These are phyloP conservation scores for Triops longicaudatus DNA, from an alignment of 1,140 invertebrate species.

Conservation along the genomic window DNA sequence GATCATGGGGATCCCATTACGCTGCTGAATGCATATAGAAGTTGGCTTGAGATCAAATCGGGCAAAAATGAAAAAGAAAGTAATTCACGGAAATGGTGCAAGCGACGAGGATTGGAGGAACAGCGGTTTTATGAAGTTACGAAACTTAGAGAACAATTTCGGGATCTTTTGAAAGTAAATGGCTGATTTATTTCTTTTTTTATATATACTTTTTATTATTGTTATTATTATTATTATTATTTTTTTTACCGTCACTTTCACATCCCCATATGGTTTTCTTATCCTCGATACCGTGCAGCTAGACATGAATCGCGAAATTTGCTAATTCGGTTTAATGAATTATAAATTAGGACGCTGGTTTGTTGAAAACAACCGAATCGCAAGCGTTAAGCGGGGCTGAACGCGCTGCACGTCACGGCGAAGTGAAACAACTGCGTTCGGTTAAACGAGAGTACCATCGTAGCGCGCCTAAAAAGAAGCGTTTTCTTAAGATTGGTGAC, in stretches of 20 bases:
- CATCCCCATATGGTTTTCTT: too few relatives aligned
- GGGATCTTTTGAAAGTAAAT: slow-evolving; percentile 64
- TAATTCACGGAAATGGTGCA: slow-evolving; percentile 70
- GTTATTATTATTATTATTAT: too few relatives aligned
- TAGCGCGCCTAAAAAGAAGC: slow-evolving; percentile 57
- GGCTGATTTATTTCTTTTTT: slow-evolving; percentile 2
- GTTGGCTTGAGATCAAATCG: slow-evolving; percentile 74
- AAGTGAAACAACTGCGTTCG: slow-evolving; percentile 72
- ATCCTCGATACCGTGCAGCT: too few relatives aligned
- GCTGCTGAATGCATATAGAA: slow-evolving; percentile 75
- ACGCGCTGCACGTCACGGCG: slow-evolving; percentile 68
- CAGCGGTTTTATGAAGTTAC: slow-evolving; percentile 94
- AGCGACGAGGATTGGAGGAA: slow-evolving; percentile 79
- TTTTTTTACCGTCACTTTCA: too few relatives aligned
- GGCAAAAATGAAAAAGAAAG: slow-evolving; percentile 22
- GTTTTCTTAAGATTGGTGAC: slow-evolving; percentile 54
- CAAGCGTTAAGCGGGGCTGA: slow-evolving; percentile 60
- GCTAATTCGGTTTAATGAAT: too few relatives aligned
- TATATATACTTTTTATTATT: not conserved
- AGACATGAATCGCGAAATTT: too few relatives aligned
- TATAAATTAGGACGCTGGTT: slow-evolving; percentile 19
- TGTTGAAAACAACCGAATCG: slow-evolving; percentile 16
- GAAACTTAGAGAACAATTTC: slow-evolving; percentile 83
- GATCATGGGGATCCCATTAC: slow-evolving; percentile 94
- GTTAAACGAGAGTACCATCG: slow-evolving; percentile 60